These are phyloP conservation scores for Helicoverpa armigera DNA, from an alignment of 1,140 invertebrate genomes.

Conservation along the genomic window DNA sequence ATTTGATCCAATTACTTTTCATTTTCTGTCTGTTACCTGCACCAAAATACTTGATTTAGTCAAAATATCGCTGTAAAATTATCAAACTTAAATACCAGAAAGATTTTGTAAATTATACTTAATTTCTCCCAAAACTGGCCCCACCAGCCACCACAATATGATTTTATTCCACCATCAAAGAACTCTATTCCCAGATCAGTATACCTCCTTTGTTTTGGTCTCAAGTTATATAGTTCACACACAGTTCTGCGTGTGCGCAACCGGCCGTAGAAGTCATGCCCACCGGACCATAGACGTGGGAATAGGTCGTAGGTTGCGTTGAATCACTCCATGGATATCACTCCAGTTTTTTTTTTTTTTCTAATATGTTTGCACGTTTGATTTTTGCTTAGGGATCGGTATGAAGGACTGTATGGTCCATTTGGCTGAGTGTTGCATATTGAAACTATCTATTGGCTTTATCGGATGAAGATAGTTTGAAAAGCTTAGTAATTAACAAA, in stretches of 20 bases:
- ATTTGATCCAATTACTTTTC: no score
- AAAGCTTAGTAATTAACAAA: no score
- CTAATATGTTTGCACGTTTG: background rate
- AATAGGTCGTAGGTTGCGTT: conserved; percentile 59
- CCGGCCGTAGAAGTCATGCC: conserved; percentile 68
- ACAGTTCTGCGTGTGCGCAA: conserved; percentile 58
- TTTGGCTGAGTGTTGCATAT: background rate
- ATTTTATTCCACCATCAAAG: background rate
- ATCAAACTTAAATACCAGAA: no score
- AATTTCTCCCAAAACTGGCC: background rate
- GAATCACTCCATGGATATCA: conserved; percentile 49
- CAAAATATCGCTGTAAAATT: no score
- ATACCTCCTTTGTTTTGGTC: conserved; percentile 30
- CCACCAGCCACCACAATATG: background rate
- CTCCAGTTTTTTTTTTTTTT: conserved; percentile 44
- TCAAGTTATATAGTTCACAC: conserved; percentile 55
- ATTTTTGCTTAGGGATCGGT: conserved; percentile 3
- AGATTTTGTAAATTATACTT: no score
- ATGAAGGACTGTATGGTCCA: background rate
- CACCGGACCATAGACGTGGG: conserved; percentile 68
- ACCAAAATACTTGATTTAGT: no score
- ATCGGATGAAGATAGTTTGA: no score
- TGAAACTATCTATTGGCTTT: no score
- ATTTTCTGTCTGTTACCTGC: no score
- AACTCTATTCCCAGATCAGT: conserved; percentile 23